A percentile compares a stretch with the other conserved stretches of the same genome.
phyloP scores from a whole-genome alignment of 2,888 invertebrate species.

The Brachypalpus laphriformis region DNA sequence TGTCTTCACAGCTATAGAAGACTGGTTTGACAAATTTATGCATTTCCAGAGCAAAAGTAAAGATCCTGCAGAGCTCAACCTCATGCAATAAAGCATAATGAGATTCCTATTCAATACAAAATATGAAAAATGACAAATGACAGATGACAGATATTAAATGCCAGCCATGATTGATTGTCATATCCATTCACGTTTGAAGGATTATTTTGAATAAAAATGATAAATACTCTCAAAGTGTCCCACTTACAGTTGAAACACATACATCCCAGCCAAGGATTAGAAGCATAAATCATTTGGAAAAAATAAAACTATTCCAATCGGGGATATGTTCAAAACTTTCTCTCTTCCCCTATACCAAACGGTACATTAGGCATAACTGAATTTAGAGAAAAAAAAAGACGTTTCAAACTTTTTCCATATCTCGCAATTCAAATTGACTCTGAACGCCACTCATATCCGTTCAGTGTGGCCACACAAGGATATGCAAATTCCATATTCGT shows the following conservation, averaged over 20 bases:
- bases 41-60: no score
- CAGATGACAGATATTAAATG: conserved; percentile 39
- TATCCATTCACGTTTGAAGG: background rate
- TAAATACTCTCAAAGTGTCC: conserved; percentile 3
- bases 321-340: background rate
- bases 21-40: background rate
- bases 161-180: conserved; percentile 30
- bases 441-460: background rate
- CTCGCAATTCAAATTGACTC: background rate
- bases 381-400: background rate
- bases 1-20: no score
- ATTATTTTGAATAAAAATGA: conserved; percentile 24
- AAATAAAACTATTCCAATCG: background rate
- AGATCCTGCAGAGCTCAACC: no score
- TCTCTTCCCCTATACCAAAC: background rate
- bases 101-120: background rate
- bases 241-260: background rate
- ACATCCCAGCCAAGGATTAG: background rate
- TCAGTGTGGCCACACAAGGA: background rate
- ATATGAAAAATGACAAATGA: conserved; percentile 14
- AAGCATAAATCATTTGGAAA: background rate
- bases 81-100: background rate
- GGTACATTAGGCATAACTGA: background rate
- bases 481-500: conserved; percentile 36
- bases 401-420: background rate